A percentile compares a stretch with the other conserved stretches of the same genome.
These are phyloP conservation scores for Amblyopsis hoosieri DNA, from an alignment of 2,797 vertebrate genomes.

Conservation along the genomic window DNA sequence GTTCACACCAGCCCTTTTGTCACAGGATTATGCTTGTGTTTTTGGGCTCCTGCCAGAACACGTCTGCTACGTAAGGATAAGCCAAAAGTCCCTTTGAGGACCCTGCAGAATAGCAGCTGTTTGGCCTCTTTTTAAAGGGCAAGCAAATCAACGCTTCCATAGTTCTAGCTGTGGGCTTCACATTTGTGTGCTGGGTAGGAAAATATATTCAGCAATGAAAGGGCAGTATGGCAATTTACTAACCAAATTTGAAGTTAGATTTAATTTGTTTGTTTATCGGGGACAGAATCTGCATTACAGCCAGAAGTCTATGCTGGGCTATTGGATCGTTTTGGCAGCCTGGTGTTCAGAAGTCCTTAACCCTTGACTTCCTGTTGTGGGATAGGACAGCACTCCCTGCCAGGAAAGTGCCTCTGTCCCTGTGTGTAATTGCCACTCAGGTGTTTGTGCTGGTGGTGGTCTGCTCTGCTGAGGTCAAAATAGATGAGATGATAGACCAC, in stretches of 20 bases:
- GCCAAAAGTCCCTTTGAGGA: conserved; percentile 29
- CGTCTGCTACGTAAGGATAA: conserved; percentile 36
- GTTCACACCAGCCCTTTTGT: conserved; percentile 69
- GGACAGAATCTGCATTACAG: conserved; percentile 40
- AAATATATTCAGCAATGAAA: neutral
- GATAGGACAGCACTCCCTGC: conserved; percentile 58
- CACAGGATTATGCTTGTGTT: conserved; percentile 39
- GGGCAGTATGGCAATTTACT: neutral
- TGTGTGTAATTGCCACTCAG: conserved; percentile 55
- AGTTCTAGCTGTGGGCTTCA: neutral
- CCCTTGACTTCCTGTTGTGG: conserved; percentile 69
- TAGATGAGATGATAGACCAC: conserved; percentile 40
- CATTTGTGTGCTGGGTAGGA: neutral
- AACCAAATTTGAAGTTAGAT: neutral
- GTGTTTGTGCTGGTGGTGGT: conserved; percentile 56
- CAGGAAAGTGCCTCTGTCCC: conserved; percentile 53
- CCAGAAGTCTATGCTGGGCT: conserved; percentile 34
- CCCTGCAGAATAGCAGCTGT: conserved; percentile 26
- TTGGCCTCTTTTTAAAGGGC: conserved; percentile 25
- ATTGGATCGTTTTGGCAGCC: conserved; percentile 58
- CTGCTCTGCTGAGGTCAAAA: conserved; percentile 49
- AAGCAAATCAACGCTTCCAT: conserved; percentile 7
- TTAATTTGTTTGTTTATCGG: conserved; percentile 14
- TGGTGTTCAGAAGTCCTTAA: conserved; percentile 64
- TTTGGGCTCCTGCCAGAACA: conserved; percentile 49